Evolutionary conservation across 2,888 invertebrate genomes (phyloP).

Genomic region (Lasioglossum calceatum): DNA sequence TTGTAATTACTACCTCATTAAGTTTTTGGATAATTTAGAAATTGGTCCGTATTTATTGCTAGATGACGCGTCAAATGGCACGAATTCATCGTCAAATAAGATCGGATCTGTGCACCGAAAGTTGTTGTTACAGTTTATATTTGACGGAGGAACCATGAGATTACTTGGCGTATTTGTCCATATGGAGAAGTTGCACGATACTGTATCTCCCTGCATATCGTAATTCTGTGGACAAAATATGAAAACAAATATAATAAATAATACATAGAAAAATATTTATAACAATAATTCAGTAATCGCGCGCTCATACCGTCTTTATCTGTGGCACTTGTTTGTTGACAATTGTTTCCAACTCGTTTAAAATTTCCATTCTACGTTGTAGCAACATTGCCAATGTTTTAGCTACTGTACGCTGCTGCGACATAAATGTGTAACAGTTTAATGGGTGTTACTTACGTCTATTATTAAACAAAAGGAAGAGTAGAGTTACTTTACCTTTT

Average conservation of each 20-base stretch:
- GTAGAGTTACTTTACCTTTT: slow-evolving; percentile 70
- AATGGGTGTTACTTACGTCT: neutral
- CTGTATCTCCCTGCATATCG: slow-evolving; percentile 77
- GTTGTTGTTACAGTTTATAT: slow-evolving; percentile 79
- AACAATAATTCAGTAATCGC: neutral
- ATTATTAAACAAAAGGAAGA: neutral
- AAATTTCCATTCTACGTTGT: slow-evolving; percentile 87
- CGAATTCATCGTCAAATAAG: slow-evolving; percentile 88
- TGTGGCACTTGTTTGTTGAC: slow-evolving; percentile 83
- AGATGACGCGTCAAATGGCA: slow-evolving; percentile 88
- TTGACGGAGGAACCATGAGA: slow-evolving; percentile 74
- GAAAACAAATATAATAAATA: slow-evolving; percentile 8
- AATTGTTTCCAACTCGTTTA: slow-evolving; percentile 87
- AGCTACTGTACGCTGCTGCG: slow-evolving; percentile 83
- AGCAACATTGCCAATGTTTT: slow-evolving; percentile 87
- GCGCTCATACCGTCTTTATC: slow-evolving; percentile 76
- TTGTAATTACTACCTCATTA: slow-evolving; percentile 75
- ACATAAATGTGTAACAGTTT: slow-evolving; percentile 25
- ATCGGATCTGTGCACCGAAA: slow-evolving; percentile 86
- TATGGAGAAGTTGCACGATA: slow-evolving; percentile 80
- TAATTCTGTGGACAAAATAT: slow-evolving; percentile 71
- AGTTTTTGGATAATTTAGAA: slow-evolving; percentile 84
- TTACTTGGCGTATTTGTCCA: slow-evolving; percentile 79
- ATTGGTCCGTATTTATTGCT: slow-evolving; percentile 90
- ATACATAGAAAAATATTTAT: neutral